Evolutionary conservation across 2,113 vertebrate species (phyloP).

Genomic region (Casuarius casuarius): DNA sequence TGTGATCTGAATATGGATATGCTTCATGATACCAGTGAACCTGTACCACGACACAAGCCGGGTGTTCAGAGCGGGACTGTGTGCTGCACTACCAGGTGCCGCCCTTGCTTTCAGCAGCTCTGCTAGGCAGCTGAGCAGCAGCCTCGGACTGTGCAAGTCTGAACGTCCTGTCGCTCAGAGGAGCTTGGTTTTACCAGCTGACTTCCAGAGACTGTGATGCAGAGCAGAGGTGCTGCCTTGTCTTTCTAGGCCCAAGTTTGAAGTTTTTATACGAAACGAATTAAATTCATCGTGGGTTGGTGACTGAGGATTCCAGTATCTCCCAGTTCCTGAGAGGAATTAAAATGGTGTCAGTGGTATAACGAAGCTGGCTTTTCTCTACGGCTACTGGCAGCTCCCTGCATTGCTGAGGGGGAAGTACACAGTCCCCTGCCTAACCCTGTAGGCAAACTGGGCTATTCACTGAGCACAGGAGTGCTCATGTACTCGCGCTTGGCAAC

Average conservation of each 20-base stretch:
- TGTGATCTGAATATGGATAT: neutral
- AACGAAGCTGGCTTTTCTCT: neutral
- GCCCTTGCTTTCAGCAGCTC: neutral
- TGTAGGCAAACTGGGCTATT: accelerated
- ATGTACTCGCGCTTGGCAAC: accelerated
- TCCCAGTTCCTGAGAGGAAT: neutral
- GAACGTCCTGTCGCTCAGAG: neutral
- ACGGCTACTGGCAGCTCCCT: accelerated
- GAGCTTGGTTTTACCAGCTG: neutral
- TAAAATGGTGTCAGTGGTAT: neutral
- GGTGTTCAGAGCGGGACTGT: neutral
- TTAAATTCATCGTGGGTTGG: neutral
- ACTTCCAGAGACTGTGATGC: neutral
- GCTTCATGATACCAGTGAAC: neutral
- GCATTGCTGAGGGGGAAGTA: neutral
- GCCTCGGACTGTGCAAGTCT: neutral
- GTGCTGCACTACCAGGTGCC: neutral
- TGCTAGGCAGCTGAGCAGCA: neutral
- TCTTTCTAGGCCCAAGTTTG: neutral
- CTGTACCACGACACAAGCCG: neutral
- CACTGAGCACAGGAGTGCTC: neutral
- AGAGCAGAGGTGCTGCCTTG: neutral
- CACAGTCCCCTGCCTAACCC: neutral
- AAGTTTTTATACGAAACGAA: neutral
- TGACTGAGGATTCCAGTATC: neutral